A percentile compares a stretch with the other conserved stretches of the same genome.
Conservation (phyloP, 1,140 invertebrate species). For the Drosophila repletoides region DNA sequence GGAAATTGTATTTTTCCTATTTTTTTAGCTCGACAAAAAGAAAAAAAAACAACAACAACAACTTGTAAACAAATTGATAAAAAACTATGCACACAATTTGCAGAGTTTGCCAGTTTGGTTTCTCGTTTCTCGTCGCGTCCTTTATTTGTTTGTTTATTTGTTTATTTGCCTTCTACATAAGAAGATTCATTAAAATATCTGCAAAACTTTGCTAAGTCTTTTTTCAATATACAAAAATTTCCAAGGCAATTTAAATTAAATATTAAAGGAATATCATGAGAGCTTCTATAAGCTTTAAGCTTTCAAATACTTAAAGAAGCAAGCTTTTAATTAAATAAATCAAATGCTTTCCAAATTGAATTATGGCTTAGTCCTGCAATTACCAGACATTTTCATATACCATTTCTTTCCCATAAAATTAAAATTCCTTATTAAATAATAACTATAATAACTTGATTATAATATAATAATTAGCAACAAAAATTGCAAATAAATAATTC, state of each 20-base stretch:
- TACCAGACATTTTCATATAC: too few species aligned
- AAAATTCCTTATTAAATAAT: too few species aligned
- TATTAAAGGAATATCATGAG: too few species aligned
- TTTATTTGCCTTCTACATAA: conserved; percentile 2
- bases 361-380: too few species aligned
- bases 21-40: background rate
- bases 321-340: too few species aligned
- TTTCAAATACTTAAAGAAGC: too few species aligned
- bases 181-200: conserved; percentile 6
- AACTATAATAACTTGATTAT: too few species aligned
- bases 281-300: too few species aligned
- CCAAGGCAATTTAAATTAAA: background rate
- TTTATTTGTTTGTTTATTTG: background rate
- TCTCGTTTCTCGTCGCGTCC: background rate
- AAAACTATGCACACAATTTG: conserved; percentile 44
- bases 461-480: too few species aligned
- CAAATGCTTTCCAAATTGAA: too few species aligned
- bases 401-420: too few species aligned
- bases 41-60: conserved; percentile 4
- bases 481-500: too few species aligned
- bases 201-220: background rate
- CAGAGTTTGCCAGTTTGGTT: conserved; percentile 6
- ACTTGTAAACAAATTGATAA: conserved; percentile 61
- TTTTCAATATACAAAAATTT: background rate
- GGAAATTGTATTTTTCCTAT: conserved; percentile 74